Evolutionary conservation across 2,113 vertebrate species (phyloP), one percentile per base, ranked within the genome.

Genomic region (Machaerirhynchus nigripectus): DNA sequence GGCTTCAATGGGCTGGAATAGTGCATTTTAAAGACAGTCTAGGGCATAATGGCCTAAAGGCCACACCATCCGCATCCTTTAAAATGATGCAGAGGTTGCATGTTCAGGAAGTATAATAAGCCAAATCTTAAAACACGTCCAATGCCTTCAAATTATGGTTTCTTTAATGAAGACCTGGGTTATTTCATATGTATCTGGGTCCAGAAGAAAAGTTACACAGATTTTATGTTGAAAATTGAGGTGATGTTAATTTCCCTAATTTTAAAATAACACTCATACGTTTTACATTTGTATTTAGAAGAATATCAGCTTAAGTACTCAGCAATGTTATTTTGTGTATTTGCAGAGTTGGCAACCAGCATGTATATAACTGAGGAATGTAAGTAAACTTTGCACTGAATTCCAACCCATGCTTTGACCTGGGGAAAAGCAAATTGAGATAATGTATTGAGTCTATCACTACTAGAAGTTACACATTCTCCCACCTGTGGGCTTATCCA

Each of bases 401-500:
- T 82, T 94, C 46, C 9, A 7, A 53, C 30, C 11, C 19, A n/a
- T 10, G 15, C 53, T 84, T 65, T 63, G 31, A 44, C 31, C 19
- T 40, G 10, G 4, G 21, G 18, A 82, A 75, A 84, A 88, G 5
- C 0, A 0, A 65, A 64, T 18, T 64, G 52, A 95, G 42, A 35
- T 46, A 53, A 75, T 26, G 3, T 53, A 59, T 68, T 20, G 15
- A 67, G 42, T 28, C 57, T 50, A 35, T 14, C 37, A 23, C 13
- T 2, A 0, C 17, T 21, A 42, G 15, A 22, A 86, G 11, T n/a
- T 44, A 61, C 0, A 71, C 7, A 21, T 21, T 64, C 4, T 77
- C 91, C 50, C 98, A 98, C 97, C 98, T 79, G 95, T 98, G 89
- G 98, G 98, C 73, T 98, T 99, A 96, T 97, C 98, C 86, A 98